phyloP scores from a whole-genome alignment of 2,888 invertebrate genomes.

The Bombyx huttoni region DNA sequence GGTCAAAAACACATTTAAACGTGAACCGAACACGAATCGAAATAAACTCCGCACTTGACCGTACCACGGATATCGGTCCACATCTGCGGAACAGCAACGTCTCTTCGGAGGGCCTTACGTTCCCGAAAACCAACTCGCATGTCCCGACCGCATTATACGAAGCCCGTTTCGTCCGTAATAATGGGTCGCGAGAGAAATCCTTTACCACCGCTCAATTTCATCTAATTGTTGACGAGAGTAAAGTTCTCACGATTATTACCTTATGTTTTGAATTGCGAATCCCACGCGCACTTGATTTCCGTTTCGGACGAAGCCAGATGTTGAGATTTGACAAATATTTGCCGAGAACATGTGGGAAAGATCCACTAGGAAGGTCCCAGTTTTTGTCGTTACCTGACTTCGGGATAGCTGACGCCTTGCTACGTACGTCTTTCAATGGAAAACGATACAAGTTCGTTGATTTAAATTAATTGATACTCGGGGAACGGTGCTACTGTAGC shows the following conservation, averaged over 20 bases:
- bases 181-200: slow-evolving; percentile 53
- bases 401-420: slow-evolving; percentile 33
- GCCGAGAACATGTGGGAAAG: slow-evolving; percentile 34
- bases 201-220: slow-evolving; percentile 57
- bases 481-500: slow-evolving; percentile 26
- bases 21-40: slow-evolving; percentile 59
- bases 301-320: slow-evolving; percentile 46
- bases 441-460: slow-evolving; percentile 58
- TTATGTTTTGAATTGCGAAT: slow-evolving; percentile 50
- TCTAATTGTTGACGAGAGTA: slow-evolving; percentile 57
- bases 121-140: slow-evolving; percentile 66
- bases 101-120: slow-evolving; percentile 66
- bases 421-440: slow-evolving; percentile 41
- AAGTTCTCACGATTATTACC: slow-evolving; percentile 67
- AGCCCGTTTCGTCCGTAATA: slow-evolving; percentile 47
- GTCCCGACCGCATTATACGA: slow-evolving; percentile 57
- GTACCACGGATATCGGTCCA: slow-evolving; percentile 55
- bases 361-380: slow-evolving; percentile 29
- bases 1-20: slow-evolving; percentile 70
- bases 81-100: slow-evolving; percentile 67
- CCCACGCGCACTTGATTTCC: slow-evolving; percentile 57
- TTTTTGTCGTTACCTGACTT: slow-evolving; percentile 37
- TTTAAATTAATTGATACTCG: slow-evolving; percentile 53
- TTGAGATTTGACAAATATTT: slow-evolving; percentile 39
- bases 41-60: slow-evolving; percentile 63